phyloP scores from a whole-genome alignment of 2,113 vertebrate genomes.

The Neotragus moschatus region DNA sequence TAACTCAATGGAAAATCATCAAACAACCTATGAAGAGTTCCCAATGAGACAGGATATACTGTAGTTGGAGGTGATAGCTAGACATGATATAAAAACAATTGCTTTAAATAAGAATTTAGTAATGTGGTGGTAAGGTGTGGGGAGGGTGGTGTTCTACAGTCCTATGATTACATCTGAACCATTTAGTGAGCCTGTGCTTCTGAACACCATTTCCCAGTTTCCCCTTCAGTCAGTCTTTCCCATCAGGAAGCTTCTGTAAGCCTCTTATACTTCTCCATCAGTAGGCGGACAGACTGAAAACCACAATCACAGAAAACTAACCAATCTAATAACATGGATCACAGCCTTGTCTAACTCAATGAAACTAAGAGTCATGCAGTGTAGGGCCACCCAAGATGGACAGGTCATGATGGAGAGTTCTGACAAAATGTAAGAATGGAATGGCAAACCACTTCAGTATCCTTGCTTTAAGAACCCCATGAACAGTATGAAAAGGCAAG shows the following conservation, averaged over 20 bases:
- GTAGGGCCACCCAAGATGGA: not conserved
- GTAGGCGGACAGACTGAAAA: not conserved
- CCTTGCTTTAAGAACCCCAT: not conserved
- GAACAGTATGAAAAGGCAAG: not conserved
- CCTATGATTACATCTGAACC: not conserved
- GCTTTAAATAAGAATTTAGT: not conserved
- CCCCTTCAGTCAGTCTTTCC: not conserved
- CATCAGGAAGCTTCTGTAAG: not conserved
- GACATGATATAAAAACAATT: not conserved
- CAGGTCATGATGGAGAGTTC: not conserved
- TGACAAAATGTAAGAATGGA: not conserved
- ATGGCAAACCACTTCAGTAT: not conserved
- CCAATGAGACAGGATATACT: not conserved
- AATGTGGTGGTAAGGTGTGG: not conserved
- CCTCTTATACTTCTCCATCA: not conserved
- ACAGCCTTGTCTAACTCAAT: not conserved
- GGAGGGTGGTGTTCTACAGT: not conserved
- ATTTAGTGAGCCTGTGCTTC: not conserved
- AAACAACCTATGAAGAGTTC: not conserved
- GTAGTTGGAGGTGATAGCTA: not conserved
- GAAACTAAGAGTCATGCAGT: not conserved
- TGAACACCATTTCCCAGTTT: not conserved
- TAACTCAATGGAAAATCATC: not conserved
- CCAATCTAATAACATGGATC: not conserved
- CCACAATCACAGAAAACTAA: not conserved